A percentile compares a stretch with the other conserved stretches of the same genome.
Evolutionary conservation across 2,888 invertebrate genomes (phyloP).

Genomic region (Leptinotarsa tumamoca): DNA sequence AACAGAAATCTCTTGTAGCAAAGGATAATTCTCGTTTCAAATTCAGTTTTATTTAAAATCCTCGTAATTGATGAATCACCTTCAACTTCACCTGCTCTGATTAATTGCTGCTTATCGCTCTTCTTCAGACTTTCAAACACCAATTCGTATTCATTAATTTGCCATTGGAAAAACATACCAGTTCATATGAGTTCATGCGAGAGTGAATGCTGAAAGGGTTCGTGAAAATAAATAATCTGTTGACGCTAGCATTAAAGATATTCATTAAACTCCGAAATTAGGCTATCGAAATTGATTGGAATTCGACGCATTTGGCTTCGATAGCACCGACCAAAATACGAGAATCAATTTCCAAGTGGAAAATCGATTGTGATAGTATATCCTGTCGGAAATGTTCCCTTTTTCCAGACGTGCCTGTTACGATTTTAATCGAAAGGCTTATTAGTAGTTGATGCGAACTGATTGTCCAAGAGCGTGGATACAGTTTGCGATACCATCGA

Average conservation of each 20-base stretch:
- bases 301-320: neutral
- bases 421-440: neutral
- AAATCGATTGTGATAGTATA: neutral
- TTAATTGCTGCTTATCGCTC: neutral
- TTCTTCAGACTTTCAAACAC: neutral
- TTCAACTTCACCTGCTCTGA: constrained; percentile 1
- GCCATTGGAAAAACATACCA: neutral
- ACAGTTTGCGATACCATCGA: too few species aligned
- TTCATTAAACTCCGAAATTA: neutral
- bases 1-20: too few species aligned
- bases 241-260: neutral
- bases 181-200: neutral
- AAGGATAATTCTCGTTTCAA: neutral
- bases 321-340: neutral
- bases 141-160: constrained; percentile 4
- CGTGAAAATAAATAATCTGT: neutral
- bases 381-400: neutral
- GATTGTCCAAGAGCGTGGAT: too few species aligned
- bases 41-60: neutral
- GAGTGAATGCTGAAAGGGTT: neutral
- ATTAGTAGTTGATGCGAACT: too few species aligned
- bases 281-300: neutral
- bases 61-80: neutral
- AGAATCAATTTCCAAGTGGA: neutral
- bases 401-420: neutral